Conservation (phyloP, 1,140 invertebrate genomes). For the Ladona fulva region DNA sequence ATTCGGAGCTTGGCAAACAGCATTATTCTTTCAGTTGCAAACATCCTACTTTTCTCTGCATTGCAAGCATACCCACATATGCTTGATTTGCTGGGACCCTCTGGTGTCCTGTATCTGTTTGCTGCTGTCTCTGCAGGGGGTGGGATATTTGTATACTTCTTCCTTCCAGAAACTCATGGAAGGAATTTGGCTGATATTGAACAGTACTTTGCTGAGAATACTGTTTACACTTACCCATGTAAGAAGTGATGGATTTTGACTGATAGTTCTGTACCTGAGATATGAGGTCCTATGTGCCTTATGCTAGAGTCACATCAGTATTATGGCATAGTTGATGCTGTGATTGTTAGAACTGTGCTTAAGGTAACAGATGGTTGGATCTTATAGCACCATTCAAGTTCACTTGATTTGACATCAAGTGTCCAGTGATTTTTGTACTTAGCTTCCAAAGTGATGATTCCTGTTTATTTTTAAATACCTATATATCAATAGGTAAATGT, state of each 20-base stretch:
- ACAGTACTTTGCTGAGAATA: constrained; percentile 39
- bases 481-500: too few species aligned
- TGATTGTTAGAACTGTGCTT: too few species aligned
- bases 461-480: too few species aligned
- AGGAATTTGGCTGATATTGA: constrained; percentile 58
- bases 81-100: constrained; percentile 26
- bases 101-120: constrained; percentile 60
- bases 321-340: too few species aligned
- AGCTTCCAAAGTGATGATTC: too few species aligned
- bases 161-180: constrained; percentile 62
- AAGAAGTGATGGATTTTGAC: background rate
- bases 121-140: constrained; percentile 48
- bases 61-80: background rate
- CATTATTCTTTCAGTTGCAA: background rate
- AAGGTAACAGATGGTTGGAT: too few species aligned
- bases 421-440: too few species aligned
- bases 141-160: constrained; percentile 46
- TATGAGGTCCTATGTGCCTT: too few species aligned
- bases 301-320: too few species aligned
- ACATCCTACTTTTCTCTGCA: background rate
- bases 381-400: too few species aligned
- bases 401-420: too few species aligned
- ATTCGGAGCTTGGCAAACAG: constrained; percentile 29
- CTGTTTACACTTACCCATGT: background rate
- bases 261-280: too few species aligned